A percentile compares a stretch with the other conserved stretches of the same genome.
Evolutionary conservation across 2,113 vertebrate species (phyloP).

Genomic region (Peromyscus maniculatus): DNA sequence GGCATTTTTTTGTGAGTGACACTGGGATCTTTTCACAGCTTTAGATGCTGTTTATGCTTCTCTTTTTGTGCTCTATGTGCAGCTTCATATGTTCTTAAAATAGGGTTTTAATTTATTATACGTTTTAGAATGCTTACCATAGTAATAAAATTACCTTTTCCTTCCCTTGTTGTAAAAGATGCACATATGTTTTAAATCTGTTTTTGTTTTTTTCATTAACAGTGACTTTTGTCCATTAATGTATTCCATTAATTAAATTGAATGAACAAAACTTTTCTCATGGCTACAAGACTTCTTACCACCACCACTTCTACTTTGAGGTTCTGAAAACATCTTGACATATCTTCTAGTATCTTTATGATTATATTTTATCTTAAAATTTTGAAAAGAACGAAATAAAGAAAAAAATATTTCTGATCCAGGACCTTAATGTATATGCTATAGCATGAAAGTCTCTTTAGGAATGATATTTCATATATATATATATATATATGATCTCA

Average conservation of each 20-base stretch:
- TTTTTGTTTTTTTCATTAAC: slow-evolving; percentile 29
- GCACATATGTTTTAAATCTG: neutral
- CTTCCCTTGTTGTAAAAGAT: neutral
- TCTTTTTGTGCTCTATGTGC: neutral
- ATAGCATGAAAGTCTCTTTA: neutral
- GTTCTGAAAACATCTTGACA: neutral
- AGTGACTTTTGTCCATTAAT: neutral
- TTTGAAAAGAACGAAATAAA: neutral
- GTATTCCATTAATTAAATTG: neutral
- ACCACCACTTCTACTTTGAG: neutral
- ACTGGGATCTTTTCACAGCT: neutral
- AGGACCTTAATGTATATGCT: neutral
- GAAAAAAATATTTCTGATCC: neutral
- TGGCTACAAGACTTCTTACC: neutral
- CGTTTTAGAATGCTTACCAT: neutral
- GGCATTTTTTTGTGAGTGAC: neutral
- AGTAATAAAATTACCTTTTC: neutral
- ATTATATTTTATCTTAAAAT: neutral
- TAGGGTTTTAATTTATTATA: neutral
- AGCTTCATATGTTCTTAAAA: neutral
- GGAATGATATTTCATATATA: neutral
- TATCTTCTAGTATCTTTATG: neutral
- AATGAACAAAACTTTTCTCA: neutral
- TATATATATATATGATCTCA: neutral
- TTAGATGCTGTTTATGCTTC: neutral